These are phyloP conservation scores for Sycophila sp. DNA, from an alignment of 1,140 invertebrate genomes.

Conservation along the genomic window DNA sequence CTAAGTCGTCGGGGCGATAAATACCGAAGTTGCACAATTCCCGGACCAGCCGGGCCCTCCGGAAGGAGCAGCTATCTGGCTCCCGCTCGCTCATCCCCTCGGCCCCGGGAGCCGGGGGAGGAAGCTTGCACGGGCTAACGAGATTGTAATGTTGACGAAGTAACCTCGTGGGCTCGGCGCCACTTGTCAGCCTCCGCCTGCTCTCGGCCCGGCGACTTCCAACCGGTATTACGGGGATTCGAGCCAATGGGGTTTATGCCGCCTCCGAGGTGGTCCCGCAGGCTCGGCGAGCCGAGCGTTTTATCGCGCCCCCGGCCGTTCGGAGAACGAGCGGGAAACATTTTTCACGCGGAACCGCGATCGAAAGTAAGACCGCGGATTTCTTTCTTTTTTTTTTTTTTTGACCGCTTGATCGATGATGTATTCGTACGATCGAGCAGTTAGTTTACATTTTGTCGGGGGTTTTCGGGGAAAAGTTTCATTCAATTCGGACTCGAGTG, in stretches of 20 bases:
- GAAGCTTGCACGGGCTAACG: constrained; percentile 37
- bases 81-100: too few species aligned
- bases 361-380: background rate
- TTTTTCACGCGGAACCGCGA: background rate
- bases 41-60: background rate
- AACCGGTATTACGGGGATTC: background rate
- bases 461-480: too few species aligned
- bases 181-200: background rate
- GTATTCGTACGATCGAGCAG: too few species aligned
- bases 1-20: constrained; percentile 32
- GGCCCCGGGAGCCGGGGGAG: background rate
- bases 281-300: background rate
- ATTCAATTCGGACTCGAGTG: too few species aligned
- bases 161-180: constrained; percentile 14
- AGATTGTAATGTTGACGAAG: constrained; percentile 50
- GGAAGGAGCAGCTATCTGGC: background rate
- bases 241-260: too few species aligned
- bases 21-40: constrained; percentile 32
- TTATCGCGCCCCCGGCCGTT: background rate
- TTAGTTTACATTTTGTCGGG: too few species aligned
- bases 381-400: too few species aligned
- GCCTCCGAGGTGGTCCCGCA: background rate
- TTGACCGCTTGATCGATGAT: too few species aligned
- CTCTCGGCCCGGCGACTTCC: too few species aligned
- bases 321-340: background rate